phyloP scores from a whole-genome alignment of 30 jellyfish, hydroid and myxozoan species.

The Aurelia aurita complex sp. Pacific region DNA sequence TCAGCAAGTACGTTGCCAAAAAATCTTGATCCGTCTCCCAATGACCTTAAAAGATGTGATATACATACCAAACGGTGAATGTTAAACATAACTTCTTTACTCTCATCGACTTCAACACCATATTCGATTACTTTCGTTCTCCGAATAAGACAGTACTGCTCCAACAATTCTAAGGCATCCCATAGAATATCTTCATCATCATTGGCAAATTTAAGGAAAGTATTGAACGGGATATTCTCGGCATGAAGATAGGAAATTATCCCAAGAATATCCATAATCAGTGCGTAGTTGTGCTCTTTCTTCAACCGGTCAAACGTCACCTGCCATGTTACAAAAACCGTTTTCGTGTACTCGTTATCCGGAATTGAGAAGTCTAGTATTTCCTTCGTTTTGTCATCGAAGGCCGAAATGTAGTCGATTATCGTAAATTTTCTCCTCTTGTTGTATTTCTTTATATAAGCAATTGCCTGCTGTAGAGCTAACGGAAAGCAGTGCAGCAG shows the following conservation, averaged over 20 bases:
- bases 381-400: constrained; percentile 28
- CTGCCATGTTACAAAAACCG: constrained; percentile 59
- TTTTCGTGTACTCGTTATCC: constrained; percentile 45
- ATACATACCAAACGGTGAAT: constrained; percentile 56
- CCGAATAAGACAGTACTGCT: constrained; percentile 36
- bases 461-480: constrained; percentile 78
- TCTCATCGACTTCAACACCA: neutral
- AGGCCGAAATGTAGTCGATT: constrained; percentile 31
- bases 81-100: constrained; percentile 10
- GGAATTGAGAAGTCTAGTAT: constrained; percentile 7
- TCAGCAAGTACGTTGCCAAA: too few relatives aligned
- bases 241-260: constrained; percentile 49
- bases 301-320: constrained; percentile 56
- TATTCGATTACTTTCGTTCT: neutral
- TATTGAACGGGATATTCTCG: constrained; percentile 52
- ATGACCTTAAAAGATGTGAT: too few relatives aligned
- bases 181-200: constrained; percentile 35
- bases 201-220: constrained; percentile 18
- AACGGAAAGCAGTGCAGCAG: constrained; percentile 57
- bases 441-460: constrained; percentile 41
- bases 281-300: constrained; percentile 1
- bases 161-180: constrained; percentile 46
- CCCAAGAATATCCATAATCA: constrained; percentile 17
- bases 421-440: constrained; percentile 36
- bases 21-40: too few relatives aligned